Evolutionary conservation across 2,888 invertebrate genomes (phyloP), one percentile per base, ranked within the genome.

Genomic region (Leptothorax acervorum): DNA sequence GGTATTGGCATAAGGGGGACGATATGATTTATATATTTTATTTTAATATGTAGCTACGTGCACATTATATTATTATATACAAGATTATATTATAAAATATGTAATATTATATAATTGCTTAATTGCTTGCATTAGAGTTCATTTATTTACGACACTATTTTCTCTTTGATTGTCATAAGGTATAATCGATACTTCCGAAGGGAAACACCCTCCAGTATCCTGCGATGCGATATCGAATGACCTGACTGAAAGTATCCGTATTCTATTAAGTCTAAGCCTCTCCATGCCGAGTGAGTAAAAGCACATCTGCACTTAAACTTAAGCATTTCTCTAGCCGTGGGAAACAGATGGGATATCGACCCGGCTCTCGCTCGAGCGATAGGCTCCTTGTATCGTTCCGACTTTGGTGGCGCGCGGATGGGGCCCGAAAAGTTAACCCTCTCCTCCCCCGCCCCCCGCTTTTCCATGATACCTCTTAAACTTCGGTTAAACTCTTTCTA

Each of bases 401-500:
- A 71, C 60, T 60, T 65, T 15, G 28, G 23, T 35, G 23, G 63
- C 45, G 42, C n/a, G 57, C 23, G 78, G 55, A 66, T 66, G n/a
- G 68, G 31, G 3, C 18, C 71, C 39, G 60, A 79, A 79, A 79
- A 79, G 79, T 82, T 78, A 51, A 31, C 42, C 63, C 42, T n/a
- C 51, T 18, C 23, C 18, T 35, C 35, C 3, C 3, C 4, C 1
- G 9, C 8, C 3, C 6, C n/a, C 11, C 28, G 31, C 48, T 18
- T 23, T 71, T 42, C 5, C 60, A 6, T 3, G 18, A 23, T 73
- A 48, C 35, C 79, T 60, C 74, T 79, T 60, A 79, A 79, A 73
- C 60, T 79, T 23, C 9, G 74, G 60, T 79, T 79, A 79, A 79
- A 79, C 53, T 82, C 79, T 82, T 82, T 82, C 70, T 60, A 60